phyloP scores from a whole-genome alignment of 2,888 invertebrate species.

The Poecilobothrus nobilitatus region DNA sequence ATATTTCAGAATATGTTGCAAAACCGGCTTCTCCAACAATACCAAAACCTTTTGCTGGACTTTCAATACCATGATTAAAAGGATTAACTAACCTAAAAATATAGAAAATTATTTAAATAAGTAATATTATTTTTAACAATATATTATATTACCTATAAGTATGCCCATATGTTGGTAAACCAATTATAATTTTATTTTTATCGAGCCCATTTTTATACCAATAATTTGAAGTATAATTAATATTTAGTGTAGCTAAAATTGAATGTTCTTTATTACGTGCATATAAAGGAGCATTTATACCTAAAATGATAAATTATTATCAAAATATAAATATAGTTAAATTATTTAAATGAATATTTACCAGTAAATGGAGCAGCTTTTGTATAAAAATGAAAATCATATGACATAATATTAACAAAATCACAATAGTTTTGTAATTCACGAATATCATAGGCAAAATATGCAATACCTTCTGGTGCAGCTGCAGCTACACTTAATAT shows the following conservation, averaged over 20 bases:
- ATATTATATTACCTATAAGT: slow-evolving; percentile 52
- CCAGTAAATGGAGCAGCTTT: slow-evolving; percentile 70
- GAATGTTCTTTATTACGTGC: slow-evolving; percentile 52
- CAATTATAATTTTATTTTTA: slow-evolving; percentile 67
- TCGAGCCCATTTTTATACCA: slow-evolving; percentile 70
- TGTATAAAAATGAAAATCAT: slow-evolving; percentile 78
- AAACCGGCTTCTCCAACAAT: slow-evolving; percentile 61
- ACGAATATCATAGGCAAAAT: slow-evolving; percentile 67
- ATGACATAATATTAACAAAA: slow-evolving; percentile 83
- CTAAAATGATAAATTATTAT: slow-evolving; percentile 30
- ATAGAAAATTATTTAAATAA: background rate
- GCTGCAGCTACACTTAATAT: slow-evolving; percentile 71
- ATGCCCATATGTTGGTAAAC: slow-evolving; percentile 83
- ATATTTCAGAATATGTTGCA: slow-evolving; percentile 60
- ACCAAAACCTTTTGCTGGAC: slow-evolving; percentile 64
- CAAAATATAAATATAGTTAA: background rate
- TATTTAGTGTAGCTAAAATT: slow-evolving; percentile 63
- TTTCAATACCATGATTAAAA: slow-evolving; percentile 56
- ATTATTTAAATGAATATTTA: slow-evolving; percentile 12
- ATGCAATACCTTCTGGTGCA: slow-evolving; percentile 65
- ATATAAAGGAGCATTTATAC: slow-evolving; percentile 75
- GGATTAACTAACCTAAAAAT: slow-evolving; percentile 54
- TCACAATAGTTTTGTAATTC: slow-evolving; percentile 74
- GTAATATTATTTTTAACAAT: background rate
- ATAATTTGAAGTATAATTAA: slow-evolving; percentile 71